Evolutionary conservation across 2,113 vertebrate species (phyloP), one percentile per base, ranked within the genome.

Genomic region (Pachypanchax playfairii): DNA sequence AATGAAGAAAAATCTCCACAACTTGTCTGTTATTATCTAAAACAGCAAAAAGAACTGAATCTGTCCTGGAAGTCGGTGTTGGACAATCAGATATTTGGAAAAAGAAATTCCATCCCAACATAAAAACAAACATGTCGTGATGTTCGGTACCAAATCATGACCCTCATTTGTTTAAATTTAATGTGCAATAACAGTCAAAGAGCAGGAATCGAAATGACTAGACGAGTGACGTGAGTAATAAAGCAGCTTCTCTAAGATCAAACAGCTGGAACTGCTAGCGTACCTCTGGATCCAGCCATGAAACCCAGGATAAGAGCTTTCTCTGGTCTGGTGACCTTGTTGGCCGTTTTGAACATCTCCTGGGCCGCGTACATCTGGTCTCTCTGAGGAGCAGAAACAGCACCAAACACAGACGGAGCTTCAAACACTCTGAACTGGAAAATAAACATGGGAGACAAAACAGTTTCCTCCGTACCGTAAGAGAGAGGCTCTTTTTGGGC

Each of bases 281-380:
- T 92, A 92, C 97, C 97, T 96, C 97, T 93, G 41, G 95, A 97
- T 87, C 96, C 96, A 2, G 97, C 97, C 97, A 99, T 98, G 90
- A 99, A 99, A 73, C 97, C 97, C 85, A 99, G 91, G 63, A 99
- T 99, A 44, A 99, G 96, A 20, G 96, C 95, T 81, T 99, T 99
- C 88, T 99, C 97, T 1, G 96, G 95, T 70, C 95, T 93, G 1
- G 97, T 99, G 56, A 99, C 95, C 83, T 98, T 99, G 93, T 99
- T 99, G 87, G 97, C 97, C 0, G 96, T 98, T 90, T 98, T 98
- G 92, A 99, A 98, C 96, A 99, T 99, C 88, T 98, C 97, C 85
- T 96, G 97, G 2, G 96, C 97, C 0, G 96, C 97, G 29, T 94
- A 97, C 93, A 98, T 96, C 89, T 99, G 97, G 83, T 99, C 96